Evolutionary conservation across 2,113 vertebrate species (phyloP), one percentile per base, ranked within the genome.

Genomic region (Alouatta palliata): DNA sequence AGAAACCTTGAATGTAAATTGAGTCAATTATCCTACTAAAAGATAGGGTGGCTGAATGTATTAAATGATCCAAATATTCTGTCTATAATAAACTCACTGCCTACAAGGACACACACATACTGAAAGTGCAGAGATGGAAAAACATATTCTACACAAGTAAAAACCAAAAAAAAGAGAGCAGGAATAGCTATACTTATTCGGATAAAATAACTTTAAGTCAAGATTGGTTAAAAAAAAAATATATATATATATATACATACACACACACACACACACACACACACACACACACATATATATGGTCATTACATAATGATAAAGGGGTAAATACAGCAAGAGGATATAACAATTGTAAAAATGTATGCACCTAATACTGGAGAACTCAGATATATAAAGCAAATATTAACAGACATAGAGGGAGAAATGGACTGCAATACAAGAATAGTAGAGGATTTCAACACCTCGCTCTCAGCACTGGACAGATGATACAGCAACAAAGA

Each of bases 211-310:
- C 66, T 68, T 68, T 68, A 68, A 68, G 66, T 68, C 66, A 68
- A n/a, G 35, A 68, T 30, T 64, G 27, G 11, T 64, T 10, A 27
- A 61, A 61, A 21, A 23, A 13, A 61, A 23, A 58, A 21, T 27
- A 61, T 54, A 19, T 19, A 54, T 54, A 6, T 54, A 54, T 56
- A 56, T 8, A 56, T 43, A 47, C 2, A 47, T 1, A 47, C 47
- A 47, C 14, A 52, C 14, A 49, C 3, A 49, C 3, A 49, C 2
- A 49, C 3, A 49, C 3, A 13, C 3, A 52, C 0, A 52, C 14
- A 52, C 14, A 52, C 49, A 52, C 49, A 52, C 49, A 52, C 49
- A 52, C 49, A 52, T 4, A 27, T 0, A 61, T 30, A 30, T 61
- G 35, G 66, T n/a, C 6, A n/a, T n/a, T 70, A 70, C 35, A 70